These are phyloP conservation scores for Amphilophus citrinellus DNA, from an alignment of 2,113 vertebrate species.

Conservation along the genomic window DNA sequence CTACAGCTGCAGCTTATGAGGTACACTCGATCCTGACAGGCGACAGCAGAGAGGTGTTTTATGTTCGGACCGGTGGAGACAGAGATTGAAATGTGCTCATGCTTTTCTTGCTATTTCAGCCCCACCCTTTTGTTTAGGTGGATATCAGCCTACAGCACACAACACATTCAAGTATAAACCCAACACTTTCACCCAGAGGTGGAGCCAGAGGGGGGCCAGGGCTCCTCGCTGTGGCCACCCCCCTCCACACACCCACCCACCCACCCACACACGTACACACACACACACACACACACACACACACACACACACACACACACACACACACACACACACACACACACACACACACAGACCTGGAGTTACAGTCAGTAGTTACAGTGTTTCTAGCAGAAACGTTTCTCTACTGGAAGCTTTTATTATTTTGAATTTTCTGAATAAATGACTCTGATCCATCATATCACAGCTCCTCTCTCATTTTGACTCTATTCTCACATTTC, in stretches of 20 bases:
- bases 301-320: neutral
- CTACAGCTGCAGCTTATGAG: constrained; percentile 9
- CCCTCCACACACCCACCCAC: neutral
- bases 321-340: neutral
- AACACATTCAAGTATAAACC: neutral
- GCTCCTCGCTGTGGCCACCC: neutral
- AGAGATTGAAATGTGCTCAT: neutral
- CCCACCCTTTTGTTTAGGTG: constrained; percentile 45
- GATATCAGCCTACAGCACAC: neutral
- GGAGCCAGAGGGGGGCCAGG: neutral
- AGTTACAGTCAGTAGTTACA: neutral
- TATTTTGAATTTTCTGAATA: neutral
- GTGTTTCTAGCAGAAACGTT: neutral
- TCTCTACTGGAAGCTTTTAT: neutral
- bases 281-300: neutral
- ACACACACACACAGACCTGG: neutral
- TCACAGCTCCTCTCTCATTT: neutral
- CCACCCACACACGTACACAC: neutral
- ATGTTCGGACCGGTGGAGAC: constrained; percentile 40
- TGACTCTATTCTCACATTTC: neutral
- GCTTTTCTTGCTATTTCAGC: constrained; percentile 29
- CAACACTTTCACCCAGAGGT: neutral
- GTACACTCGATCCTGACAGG: constrained; percentile 32
- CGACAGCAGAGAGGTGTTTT: constrained; percentile 5
- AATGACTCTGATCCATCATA: neutral